Evolutionary conservation across 2,113 vertebrate species (phyloP).

Genomic region (Apeltes quadracus): DNA sequence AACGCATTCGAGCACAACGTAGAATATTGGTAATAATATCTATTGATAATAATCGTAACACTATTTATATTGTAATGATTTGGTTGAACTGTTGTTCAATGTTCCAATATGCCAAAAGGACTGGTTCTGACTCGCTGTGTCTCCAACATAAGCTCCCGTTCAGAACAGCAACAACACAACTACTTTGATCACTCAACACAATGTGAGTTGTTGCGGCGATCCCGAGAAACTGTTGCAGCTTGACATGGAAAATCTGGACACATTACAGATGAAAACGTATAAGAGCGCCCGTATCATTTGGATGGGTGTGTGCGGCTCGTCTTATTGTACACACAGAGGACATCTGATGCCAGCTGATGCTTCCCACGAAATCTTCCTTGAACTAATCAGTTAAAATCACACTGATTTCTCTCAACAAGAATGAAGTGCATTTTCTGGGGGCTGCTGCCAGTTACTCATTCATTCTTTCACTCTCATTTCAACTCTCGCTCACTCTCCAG

Average conservation of each 20-base stretch:
- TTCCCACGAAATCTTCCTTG: conserved; percentile 64
- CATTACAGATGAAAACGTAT: conserved; percentile 40
- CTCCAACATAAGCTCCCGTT: neutral
- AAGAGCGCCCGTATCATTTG: conserved; percentile 53
- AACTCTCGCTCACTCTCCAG: conserved; percentile 50
- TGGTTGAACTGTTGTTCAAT: neutral
- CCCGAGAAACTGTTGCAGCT: conserved; percentile 15
- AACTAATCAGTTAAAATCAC: conserved; percentile 81
- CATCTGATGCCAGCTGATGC: conserved; percentile 50
- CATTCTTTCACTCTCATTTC: conserved; percentile 60
- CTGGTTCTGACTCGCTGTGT: neutral
- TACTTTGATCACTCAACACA: conserved; percentile 4
- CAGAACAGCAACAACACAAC: neutral
- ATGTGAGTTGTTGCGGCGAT: neutral
- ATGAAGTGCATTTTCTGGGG: conserved; percentile 82
- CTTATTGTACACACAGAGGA: conserved; percentile 60
- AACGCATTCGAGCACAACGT: neutral
- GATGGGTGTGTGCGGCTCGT: conserved; percentile 34
- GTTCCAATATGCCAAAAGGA: neutral
- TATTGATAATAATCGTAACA: neutral
- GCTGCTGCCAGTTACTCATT: conserved; percentile 79
- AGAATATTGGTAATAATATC: neutral
- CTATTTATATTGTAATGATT: neutral
- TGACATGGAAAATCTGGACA: conserved; percentile 15
- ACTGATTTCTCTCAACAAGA: conserved; percentile 79